A percentile compares a stretch with the other conserved stretches of the same genome.
phyloP scores from a whole-genome alignment of 2,797 vertebrate genomes.

The Gadopsis marmoratus region DNA sequence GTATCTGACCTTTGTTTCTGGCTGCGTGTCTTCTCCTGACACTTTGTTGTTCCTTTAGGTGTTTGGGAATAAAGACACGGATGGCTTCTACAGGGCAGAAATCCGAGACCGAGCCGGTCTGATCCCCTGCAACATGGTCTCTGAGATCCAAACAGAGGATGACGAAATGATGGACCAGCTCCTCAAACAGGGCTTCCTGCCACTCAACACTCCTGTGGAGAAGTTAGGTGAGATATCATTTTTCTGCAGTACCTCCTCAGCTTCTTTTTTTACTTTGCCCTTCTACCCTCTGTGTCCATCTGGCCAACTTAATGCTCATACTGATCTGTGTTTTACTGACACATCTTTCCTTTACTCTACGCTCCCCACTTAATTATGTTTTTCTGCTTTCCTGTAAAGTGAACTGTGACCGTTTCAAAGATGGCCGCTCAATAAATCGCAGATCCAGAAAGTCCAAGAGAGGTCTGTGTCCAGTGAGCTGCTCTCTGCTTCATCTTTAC shows the following conservation, averaged over 20 bases:
- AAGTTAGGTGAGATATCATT: conserved; percentile 87
- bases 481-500: conserved; percentile 43
- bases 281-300: conserved; percentile 16
- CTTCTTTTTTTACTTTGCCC: conserved; percentile 8
- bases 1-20: background rate
- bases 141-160: conserved; percentile 96
- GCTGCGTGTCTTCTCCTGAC: conserved; percentile 5
- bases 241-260: background rate
- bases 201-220: conserved; percentile 95
- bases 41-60: conserved; percentile 83
- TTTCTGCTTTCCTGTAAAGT: conserved; percentile 86
- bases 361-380: conserved; percentile 65
- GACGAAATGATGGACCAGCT: conserved; percentile 98
- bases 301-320: conserved; percentile 11
- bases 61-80: conserved; percentile 95
- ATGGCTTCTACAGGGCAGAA: conserved; percentile 96
- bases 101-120: conserved; percentile 91
- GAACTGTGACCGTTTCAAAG: conserved; percentile 91
- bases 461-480: conserved; percentile 86
- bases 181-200: conserved; percentile 96
- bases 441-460: conserved; percentile 91
- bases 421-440: conserved; percentile 90
- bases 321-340: conserved; percentile 44
- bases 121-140: conserved; percentile 99
- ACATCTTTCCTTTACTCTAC: conserved; percentile 34